Evolutionary conservation across 2,113 vertebrate genomes (phyloP).

Genomic region (Ellobius talpinus): DNA sequence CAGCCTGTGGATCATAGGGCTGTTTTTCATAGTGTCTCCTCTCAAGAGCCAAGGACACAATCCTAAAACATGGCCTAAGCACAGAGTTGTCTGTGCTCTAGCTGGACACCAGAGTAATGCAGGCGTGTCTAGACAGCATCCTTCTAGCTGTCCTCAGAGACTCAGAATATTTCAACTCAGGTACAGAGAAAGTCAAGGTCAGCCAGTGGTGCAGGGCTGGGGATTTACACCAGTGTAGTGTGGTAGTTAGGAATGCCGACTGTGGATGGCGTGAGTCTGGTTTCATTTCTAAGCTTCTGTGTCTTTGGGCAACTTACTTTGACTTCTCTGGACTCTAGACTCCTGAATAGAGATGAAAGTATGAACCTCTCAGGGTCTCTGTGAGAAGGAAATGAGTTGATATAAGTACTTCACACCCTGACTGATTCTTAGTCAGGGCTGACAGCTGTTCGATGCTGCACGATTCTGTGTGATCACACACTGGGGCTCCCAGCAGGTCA

Average conservation of each 20-base stretch:
- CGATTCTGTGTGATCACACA: background rate
- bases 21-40: background rate
- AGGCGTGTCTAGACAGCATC: background rate
- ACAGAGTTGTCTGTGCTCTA: background rate
- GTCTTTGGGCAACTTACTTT: background rate
- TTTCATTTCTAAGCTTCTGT: background rate
- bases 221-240: background rate
- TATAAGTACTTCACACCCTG: background rate
- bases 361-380: background rate
- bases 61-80: background rate
- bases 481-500: background rate
- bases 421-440: background rate
- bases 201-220: background rate
- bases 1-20: background rate
- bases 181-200: background rate
- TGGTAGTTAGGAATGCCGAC: background rate
- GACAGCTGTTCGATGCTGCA: background rate
- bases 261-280: background rate
- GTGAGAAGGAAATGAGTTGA: background rate
- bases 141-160: background rate
- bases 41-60: conserved; percentile 10
- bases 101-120: background rate
- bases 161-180: fast-evolving
- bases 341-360: background rate
- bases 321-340: background rate